phyloP scores from a whole-genome alignment of 2,113 vertebrate species.

The Synodontis membranacea region DNA sequence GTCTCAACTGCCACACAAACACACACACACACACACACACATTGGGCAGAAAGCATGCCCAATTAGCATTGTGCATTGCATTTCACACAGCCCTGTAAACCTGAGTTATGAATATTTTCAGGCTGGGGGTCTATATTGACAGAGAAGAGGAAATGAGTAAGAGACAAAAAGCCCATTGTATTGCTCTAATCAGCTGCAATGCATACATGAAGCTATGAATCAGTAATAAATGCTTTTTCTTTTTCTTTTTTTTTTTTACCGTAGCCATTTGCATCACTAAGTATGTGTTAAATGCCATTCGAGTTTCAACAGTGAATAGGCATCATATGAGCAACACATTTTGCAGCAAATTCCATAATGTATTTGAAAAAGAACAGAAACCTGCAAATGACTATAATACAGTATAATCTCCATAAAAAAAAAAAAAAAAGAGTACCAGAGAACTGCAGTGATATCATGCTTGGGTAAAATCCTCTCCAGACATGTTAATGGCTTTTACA shows the following conservation, averaged over 20 bases:
- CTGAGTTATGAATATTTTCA: constrained; percentile 55
- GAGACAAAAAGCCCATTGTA: constrained; percentile 27
- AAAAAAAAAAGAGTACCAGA: constrained; percentile 29
- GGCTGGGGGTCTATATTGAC: constrained; percentile 33
- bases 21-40: constrained; percentile 26
- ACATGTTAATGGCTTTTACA: constrained; percentile 47
- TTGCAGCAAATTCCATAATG: neutral
- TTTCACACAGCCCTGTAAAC: constrained; percentile 58
- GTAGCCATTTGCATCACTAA: neutral
- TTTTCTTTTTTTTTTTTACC: neutral
- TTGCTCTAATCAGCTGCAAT: constrained; percentile 8
- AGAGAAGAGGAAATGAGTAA: constrained; percentile 17
- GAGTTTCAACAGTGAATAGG: constrained; percentile 4
- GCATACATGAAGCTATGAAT: neutral
- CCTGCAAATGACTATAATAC: constrained; percentile 32
- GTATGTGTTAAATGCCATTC: neutral
- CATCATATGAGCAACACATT: constrained; percentile 23
- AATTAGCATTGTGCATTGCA: constrained; percentile 51
- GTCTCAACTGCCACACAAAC: constrained; percentile 57
- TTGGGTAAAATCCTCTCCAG: constrained; percentile 47
- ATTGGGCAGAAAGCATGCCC: constrained; percentile 37
- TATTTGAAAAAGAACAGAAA: constrained; percentile 32
- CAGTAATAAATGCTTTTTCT: neutral
- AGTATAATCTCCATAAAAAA: constrained; percentile 41
- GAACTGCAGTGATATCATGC: constrained; percentile 36